phyloP scores from a whole-genome alignment of 2,888 invertebrate species.

The Phaonia tiefii region DNA sequence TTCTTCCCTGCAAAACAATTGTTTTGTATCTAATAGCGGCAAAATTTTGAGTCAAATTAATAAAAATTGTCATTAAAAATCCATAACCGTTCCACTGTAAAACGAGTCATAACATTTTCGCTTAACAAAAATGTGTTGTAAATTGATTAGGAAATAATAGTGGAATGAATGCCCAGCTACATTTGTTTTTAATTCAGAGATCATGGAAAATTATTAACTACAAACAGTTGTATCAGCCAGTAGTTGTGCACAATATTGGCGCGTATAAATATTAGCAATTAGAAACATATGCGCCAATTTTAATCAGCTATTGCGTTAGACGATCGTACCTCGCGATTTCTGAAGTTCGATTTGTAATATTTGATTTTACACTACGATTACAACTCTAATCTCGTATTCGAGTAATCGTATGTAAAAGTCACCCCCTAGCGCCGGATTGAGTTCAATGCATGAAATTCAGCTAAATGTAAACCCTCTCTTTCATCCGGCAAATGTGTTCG shows the following conservation, averaged over 20 bases:
- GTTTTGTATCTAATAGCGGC: too few relatives aligned
- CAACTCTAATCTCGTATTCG: neutral
- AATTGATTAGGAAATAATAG: constrained; percentile 41
- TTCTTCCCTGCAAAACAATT: too few relatives aligned
- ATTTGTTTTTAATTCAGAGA: neutral
- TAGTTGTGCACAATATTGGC: neutral
- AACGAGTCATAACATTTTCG: neutral
- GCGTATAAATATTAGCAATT: constrained; percentile 35
- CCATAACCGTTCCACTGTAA: too few relatives aligned
- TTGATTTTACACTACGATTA: constrained; percentile 11
- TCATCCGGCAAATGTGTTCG: neutral
- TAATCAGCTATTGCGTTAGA: constrained; percentile 40
- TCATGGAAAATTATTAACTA: constrained; percentile 18
- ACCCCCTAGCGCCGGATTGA: constrained; percentile 7
- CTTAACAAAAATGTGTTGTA: constrained; percentile 43
- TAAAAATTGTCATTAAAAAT: too few relatives aligned
- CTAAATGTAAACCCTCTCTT: neutral
- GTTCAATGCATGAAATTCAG: constrained; percentile 16
- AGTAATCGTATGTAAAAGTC: neutral
- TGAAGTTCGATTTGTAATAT: constrained; percentile 10
- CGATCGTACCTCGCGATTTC: constrained; percentile 12
- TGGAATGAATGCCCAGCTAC: neutral
- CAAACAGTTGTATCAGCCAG: neutral
- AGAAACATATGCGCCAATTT: constrained; percentile 58
- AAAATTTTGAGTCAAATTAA: too few relatives aligned